A percentile compares a stretch with the other conserved stretches of the same genome.
These are phyloP conservation scores for Brachionus koreanus DNA, from an alignment of 1,140 invertebrate species.

Conservation along the genomic window DNA sequence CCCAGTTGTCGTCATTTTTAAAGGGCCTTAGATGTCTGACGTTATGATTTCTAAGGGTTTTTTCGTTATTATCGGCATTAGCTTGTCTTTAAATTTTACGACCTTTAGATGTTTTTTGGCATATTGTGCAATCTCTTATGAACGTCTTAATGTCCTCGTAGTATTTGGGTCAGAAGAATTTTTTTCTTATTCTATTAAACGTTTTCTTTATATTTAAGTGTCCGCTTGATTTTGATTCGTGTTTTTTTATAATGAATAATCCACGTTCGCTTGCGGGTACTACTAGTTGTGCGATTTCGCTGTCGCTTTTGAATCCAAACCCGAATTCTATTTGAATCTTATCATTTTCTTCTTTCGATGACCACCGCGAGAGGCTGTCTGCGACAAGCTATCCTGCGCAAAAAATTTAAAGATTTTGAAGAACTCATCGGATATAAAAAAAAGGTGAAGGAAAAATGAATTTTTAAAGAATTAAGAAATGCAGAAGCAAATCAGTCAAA, in stretches of 20 bases:
- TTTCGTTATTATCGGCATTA: constrained; percentile 17
- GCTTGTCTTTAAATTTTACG: not conserved
- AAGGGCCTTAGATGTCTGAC: constrained; percentile 51
- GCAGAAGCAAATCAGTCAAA: too few relatives aligned
- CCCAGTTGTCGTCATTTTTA: constrained; percentile 45
- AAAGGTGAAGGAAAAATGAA: too few relatives aligned
- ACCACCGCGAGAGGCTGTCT: not conserved
- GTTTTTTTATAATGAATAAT: not conserved
- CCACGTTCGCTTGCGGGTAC: constrained; percentile 10
- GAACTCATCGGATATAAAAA: too few relatives aligned
- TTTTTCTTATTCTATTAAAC: not conserved
- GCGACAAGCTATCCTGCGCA: too few relatives aligned
- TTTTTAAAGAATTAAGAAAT: too few relatives aligned
- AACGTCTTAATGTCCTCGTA: not conserved
- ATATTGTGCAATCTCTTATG: constrained; percentile 3
- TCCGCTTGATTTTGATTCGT: not conserved
- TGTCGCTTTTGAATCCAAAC: not conserved
- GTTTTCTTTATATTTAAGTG: constrained; percentile 5
- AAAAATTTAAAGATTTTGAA: too few relatives aligned
- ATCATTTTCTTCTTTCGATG: not conserved
- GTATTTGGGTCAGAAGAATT: constrained; percentile 8
- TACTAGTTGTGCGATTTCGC: not conserved
- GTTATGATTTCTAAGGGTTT: constrained; percentile 20
- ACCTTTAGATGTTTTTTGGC: constrained; percentile 14
- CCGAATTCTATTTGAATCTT: not conserved